phyloP scores from a whole-genome alignment of 64 coral and sea anemone species.

The Porites australiensis region DNA sequence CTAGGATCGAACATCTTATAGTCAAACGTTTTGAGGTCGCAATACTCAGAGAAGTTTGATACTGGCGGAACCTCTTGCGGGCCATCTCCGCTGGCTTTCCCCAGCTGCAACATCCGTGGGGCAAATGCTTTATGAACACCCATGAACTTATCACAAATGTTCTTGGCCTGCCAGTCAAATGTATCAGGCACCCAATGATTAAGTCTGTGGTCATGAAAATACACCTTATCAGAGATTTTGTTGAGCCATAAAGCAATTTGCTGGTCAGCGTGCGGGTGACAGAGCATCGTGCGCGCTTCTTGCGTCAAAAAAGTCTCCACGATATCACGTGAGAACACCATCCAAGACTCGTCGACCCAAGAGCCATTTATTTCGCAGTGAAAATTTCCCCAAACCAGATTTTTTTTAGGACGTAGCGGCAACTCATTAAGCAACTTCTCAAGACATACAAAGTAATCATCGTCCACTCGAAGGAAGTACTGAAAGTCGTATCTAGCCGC shows the following conservation, averaged over 20 bases:
- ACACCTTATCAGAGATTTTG: slow-evolving; percentile 9
- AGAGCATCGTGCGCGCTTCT: slow-evolving; percentile 48
- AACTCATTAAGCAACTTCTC: slow-evolving; percentile 62
- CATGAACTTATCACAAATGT: slow-evolving; percentile 45
- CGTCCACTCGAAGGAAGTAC: slow-evolving; percentile 62
- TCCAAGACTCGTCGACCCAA: slow-evolving; percentile 69
- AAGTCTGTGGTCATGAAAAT: slow-evolving; percentile 48
- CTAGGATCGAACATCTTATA: not conserved
- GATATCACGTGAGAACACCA: slow-evolving; percentile 53
- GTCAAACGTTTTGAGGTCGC: not conserved
- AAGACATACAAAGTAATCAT: slow-evolving; percentile 73
- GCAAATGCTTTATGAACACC: slow-evolving; percentile 50
- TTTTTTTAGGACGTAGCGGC: slow-evolving; percentile 28
- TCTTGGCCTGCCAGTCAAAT: not conserved
- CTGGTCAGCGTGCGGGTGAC: slow-evolving; percentile 74
- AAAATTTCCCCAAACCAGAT: slow-evolving; percentile 65
- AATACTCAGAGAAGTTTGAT: not conserved
- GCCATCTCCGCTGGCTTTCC: slow-evolving; percentile 28
- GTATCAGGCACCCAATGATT: not conserved
- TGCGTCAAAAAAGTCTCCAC: slow-evolving; percentile 50
- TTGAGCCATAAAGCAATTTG: slow-evolving; percentile 79
- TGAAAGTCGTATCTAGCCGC: slow-evolving; percentile 51
- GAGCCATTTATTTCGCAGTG: slow-evolving; percentile 22
- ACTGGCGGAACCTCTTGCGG: slow-evolving; percentile 3
- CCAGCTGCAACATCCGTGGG: slow-evolving; percentile 21